These are phyloP conservation scores for Chaitophorus viminalis DNA, from an alignment of 2,888 invertebrate genomes.

Conservation along the genomic window DNA sequence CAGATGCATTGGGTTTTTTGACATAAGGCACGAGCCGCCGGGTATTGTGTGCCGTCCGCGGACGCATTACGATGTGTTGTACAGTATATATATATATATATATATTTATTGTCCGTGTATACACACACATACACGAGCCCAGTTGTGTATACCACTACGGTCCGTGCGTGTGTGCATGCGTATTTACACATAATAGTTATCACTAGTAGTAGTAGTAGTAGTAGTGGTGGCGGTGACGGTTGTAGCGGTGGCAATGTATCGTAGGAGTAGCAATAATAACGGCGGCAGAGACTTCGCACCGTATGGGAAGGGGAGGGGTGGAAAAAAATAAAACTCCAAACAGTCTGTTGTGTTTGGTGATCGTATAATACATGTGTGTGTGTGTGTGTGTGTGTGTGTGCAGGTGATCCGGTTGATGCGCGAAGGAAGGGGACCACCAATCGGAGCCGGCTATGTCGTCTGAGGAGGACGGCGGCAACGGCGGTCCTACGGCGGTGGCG, in stretches of 20 bases:
- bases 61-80: conserved; percentile 19
- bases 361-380: too few species aligned
- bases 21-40: conserved; percentile 61
- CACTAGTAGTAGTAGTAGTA: background rate
- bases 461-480: conserved; percentile 61
- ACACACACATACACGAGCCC: background rate
- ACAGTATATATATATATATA: too few species aligned
- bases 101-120: conserved; percentile 17
- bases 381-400: conserved; percentile 45
- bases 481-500: conserved; percentile 46
- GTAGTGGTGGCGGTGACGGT: background rate
- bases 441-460: conserved; percentile 60
- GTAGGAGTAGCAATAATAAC: conserved; percentile 20
- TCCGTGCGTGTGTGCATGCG: background rate
- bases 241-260: background rate
- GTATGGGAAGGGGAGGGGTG: background rate
- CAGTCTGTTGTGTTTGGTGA: conserved; percentile 56
- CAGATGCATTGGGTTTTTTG: conserved; percentile 59
- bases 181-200: background rate
- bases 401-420: conserved; percentile 62
- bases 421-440: conserved; percentile 60
- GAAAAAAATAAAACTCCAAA: conserved; percentile 37
- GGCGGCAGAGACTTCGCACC: background rate
- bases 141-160: background rate
- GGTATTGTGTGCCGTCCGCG: conserved; percentile 40